Evolutionary conservation across 1,140 invertebrate species (phyloP).

Genomic region (Phthorimaea operculella): DNA sequence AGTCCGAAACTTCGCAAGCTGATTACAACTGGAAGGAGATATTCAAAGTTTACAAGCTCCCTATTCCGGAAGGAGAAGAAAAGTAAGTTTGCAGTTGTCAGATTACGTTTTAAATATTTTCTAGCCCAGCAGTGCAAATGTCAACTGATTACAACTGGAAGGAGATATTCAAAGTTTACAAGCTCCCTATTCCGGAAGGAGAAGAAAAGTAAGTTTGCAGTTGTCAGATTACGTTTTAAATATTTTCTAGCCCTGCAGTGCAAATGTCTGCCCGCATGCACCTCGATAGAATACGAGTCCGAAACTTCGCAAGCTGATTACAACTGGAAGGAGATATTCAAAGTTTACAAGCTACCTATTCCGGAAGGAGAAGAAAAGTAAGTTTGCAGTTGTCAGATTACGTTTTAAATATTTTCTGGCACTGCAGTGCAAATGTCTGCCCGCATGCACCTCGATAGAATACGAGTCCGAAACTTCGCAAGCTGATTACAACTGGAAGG

Average conservation of each 20-base stretch:
- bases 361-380: constrained; percentile 32
- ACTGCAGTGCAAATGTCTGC: constrained; percentile 69
- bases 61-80: constrained; percentile 26
- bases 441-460: constrained; percentile 73
- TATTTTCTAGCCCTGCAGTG: constrained; percentile 67
- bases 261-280: constrained; percentile 75
- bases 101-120: too few species aligned
- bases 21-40: constrained; percentile 70
- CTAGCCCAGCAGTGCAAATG: too few species aligned
- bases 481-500: constrained; percentile 71
- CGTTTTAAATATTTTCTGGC: too few species aligned
- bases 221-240: too few species aligned
- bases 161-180: constrained; percentile 62
- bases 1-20: constrained; percentile 75
- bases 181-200: constrained; percentile 26
- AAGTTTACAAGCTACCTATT: constrained; percentile 43
- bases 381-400: constrained; percentile 17
- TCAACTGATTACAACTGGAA: constrained; percentile 71
- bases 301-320: constrained; percentile 76
- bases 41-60: constrained; percentile 51
- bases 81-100: constrained; percentile 35
- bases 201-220: constrained; percentile 37
- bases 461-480: constrained; percentile 77
- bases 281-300: constrained; percentile 73
- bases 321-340: constrained; percentile 66